phyloP scores from a whole-genome alignment of 2,888 invertebrate species.

The Sisyra terminalis region DNA sequence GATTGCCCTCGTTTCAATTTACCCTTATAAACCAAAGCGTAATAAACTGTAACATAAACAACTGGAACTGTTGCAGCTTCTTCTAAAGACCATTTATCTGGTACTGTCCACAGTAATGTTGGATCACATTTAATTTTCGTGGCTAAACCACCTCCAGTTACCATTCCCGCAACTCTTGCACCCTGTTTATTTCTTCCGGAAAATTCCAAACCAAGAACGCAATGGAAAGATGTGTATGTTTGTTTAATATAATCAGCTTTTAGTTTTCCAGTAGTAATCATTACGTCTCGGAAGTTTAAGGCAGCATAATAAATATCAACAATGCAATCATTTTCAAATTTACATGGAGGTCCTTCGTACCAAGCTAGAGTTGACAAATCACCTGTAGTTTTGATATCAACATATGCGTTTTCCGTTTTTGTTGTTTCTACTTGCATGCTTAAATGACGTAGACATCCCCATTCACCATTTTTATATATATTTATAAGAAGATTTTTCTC shows the following conservation, averaged over 20 bases:
- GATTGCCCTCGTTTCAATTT: conserved; percentile 57
- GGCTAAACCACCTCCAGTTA: conserved; percentile 29
- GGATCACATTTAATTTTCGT: conserved; percentile 31
- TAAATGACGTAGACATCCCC: conserved; percentile 48
- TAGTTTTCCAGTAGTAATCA: conserved; percentile 1
- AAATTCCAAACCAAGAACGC: background rate
- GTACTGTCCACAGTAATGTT: conserved; percentile 34
- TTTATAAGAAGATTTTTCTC: conserved; percentile 64
- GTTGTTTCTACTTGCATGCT: conserved; percentile 33
- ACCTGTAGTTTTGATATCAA: conserved; percentile 64
- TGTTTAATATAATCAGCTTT: conserved; percentile 10
- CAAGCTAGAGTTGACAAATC: conserved; percentile 76
- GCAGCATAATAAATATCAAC: conserved; percentile 1
- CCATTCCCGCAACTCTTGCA: conserved; percentile 28
- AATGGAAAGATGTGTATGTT: conserved; percentile 8
- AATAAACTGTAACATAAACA: conserved; percentile 38
- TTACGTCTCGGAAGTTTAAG: background rate
- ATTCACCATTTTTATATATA: conserved; percentile 42
- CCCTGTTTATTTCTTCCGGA: conserved; percentile 17
- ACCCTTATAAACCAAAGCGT: conserved; percentile 47
- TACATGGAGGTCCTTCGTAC: conserved; percentile 47
- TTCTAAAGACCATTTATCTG: conserved; percentile 39
- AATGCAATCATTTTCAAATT: background rate
- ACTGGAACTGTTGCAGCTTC: conserved; percentile 49
- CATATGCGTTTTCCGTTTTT: conserved; percentile 49